phyloP scores from a whole-genome alignment of 2,113 vertebrate genomes.

The Chaetodon auriga region DNA sequence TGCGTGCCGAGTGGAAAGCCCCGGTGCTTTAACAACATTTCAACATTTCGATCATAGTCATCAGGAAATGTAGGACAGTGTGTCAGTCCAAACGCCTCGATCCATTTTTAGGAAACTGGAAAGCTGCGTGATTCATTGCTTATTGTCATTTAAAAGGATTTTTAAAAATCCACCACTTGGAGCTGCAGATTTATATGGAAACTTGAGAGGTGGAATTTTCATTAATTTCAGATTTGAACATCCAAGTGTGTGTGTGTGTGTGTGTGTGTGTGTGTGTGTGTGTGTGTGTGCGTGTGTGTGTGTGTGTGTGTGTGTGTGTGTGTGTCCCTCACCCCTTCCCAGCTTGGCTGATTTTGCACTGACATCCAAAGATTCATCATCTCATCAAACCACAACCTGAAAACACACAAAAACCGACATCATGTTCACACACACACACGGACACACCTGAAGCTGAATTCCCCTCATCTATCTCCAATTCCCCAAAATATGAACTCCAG shows the following conservation, averaged over 20 bases:
- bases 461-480: conserved; percentile 58
- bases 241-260: conserved; percentile 22
- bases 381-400: conserved; percentile 96
- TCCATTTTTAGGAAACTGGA: conserved; percentile 38
- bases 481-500: conserved; percentile 54
- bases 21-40: conserved; percentile 25
- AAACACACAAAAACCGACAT: conserved; percentile 46
- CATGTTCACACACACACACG: conserved; percentile 31
- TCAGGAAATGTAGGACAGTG: conserved; percentile 35
- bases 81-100: conserved; percentile 37
- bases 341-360: conserved; percentile 95
- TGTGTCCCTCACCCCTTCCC: conserved; percentile 92
- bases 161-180: conserved; percentile 10
- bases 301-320: conserved; percentile 10
- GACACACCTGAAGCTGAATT: conserved; percentile 56
- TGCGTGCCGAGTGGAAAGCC: conserved; percentile 41
- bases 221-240: conserved; percentile 21
- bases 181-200: conserved; percentile 13
- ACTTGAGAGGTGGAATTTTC: conserved; percentile 20
- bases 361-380: conserved; percentile 93
- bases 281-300: conserved; percentile 16
- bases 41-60: conserved; percentile 45
- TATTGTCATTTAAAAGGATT: conserved; percentile 10
- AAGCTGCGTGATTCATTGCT: conserved; percentile 17
- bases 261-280: neutral